Conservation (phyloP, 2,888 invertebrate genomes). For the Drosophila pseudotakahashii region DNA sequence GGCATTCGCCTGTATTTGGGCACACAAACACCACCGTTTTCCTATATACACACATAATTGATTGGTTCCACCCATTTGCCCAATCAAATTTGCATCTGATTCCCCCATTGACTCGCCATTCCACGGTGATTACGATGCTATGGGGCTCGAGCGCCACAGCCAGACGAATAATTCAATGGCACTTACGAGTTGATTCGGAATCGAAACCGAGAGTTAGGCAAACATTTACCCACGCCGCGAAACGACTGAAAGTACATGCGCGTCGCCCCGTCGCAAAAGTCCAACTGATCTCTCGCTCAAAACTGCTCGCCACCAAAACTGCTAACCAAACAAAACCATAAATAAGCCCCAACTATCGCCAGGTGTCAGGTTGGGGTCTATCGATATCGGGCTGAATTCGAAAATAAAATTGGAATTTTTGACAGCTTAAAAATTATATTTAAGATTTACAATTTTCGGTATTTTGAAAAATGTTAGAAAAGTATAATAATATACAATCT, state of each 20-base stretch:
- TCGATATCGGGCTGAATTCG: constrained; percentile 13
- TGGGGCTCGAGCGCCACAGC: constrained; percentile 4
- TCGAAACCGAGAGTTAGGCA: constrained; percentile 19
- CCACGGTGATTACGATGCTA: constrained; percentile 4
- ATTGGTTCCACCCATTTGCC: constrained; percentile 27
- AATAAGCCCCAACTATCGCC: constrained; percentile 24
- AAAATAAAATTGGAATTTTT: too few relatives aligned
- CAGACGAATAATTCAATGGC: constrained; percentile 18
- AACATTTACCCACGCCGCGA: constrained; percentile 13
- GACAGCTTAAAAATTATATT: too few relatives aligned
- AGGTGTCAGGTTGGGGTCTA: constrained; percentile 4
- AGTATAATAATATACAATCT: too few relatives aligned
- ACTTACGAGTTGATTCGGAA: constrained; percentile 24
- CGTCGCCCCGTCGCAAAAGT: constrained; percentile 42
- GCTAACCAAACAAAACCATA: constrained; percentile 19
- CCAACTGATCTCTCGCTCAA: constrained; percentile 57
- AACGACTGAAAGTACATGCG: constrained; percentile 14
- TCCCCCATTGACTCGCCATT: constrained; percentile 12
- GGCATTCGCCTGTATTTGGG: constrained; percentile 1
- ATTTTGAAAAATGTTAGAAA: too few relatives aligned
- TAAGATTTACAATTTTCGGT: too few relatives aligned
- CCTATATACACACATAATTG: constrained; percentile 16
- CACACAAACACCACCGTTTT: constrained; percentile 1
- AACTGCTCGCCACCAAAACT: constrained; percentile 11
- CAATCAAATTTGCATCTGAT: constrained; percentile 37